phyloP scores from a whole-genome alignment of 2,888 invertebrate genomes.

The Fabriciana adippe region DNA sequence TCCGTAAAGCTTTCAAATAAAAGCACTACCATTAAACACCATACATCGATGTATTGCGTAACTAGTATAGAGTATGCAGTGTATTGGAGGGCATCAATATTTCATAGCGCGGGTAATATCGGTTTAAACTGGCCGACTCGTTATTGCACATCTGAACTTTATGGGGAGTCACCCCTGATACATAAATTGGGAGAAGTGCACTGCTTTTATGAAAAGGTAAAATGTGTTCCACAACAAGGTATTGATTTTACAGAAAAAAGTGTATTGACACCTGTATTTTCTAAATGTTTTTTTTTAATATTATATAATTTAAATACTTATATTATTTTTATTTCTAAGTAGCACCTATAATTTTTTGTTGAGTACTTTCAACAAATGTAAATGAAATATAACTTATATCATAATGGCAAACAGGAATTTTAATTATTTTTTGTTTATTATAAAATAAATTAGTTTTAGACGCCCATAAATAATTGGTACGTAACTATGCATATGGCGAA shows the following conservation, averaged over 20 bases:
- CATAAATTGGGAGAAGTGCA: conserved; percentile 76
- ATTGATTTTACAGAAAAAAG: conserved; percentile 69
- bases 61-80: conserved; percentile 44
- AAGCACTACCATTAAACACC: conserved; percentile 43
- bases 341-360: neutral
- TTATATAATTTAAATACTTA: conserved; percentile 35
- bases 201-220: conserved; percentile 69
- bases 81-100: conserved; percentile 67
- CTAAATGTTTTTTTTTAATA: conserved; percentile 40
- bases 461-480: neutral
- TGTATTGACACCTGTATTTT: conserved; percentile 49
- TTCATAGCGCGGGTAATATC: conserved; percentile 70
- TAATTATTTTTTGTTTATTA: neutral
- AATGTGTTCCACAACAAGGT: conserved; percentile 63
- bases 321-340: neutral
- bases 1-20: conserved; percentile 9
- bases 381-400: no score
- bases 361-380: neutral
- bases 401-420: no score
- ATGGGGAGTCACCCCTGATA: conserved; percentile 73
- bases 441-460: neutral
- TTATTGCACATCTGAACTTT: conserved; percentile 77
- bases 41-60: conserved; percentile 31
- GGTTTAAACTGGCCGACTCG: conserved; percentile 74
- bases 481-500: conserved; percentile 39